A percentile compares a stretch with the other conserved stretches of the same genome.
These are phyloP conservation scores for Berghia stephanieae DNA, from an alignment of 1,140 invertebrate species.

Conservation along the genomic window DNA sequence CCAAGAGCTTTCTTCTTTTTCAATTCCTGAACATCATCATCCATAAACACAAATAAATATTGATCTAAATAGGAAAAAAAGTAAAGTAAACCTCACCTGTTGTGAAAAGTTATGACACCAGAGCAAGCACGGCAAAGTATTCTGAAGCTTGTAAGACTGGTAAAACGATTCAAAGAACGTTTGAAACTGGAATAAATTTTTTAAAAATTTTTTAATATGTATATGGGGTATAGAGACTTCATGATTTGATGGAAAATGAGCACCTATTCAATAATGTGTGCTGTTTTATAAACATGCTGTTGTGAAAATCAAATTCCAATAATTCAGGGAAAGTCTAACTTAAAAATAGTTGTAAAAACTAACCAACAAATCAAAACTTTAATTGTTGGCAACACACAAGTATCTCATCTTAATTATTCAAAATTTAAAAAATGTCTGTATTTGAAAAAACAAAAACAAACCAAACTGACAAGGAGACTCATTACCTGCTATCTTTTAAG, in stretches of 20 bases:
- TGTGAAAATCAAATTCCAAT: neutral
- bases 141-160: slow-evolving; percentile 52
- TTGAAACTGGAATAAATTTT: slow-evolving; percentile 53
- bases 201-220: slow-evolving; percentile 12
- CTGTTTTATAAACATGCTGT: neutral
- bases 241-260: neutral
- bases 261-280: neutral
- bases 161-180: slow-evolving; percentile 47
- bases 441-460: neutral
- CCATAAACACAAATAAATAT: too few species aligned
- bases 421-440: too few species aligned
- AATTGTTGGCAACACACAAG: too few species aligned
- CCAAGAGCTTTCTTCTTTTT: neutral
- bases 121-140: slow-evolving; percentile 56
- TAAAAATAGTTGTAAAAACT: neutral
- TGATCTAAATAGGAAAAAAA: too few species aligned
- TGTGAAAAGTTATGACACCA: slow-evolving; percentile 56
- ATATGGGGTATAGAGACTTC: neutral
- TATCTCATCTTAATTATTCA: too few species aligned
- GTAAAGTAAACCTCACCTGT: too few species aligned
- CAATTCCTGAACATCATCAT: neutral
- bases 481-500: slow-evolving; percentile 50
- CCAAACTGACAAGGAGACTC: neutral
- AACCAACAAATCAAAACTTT: neutral
- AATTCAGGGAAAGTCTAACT: neutral